These are phyloP conservation scores for Todiramphus saurophagus DNA, from an alignment of 2,113 vertebrate species.

Conservation along the genomic window DNA sequence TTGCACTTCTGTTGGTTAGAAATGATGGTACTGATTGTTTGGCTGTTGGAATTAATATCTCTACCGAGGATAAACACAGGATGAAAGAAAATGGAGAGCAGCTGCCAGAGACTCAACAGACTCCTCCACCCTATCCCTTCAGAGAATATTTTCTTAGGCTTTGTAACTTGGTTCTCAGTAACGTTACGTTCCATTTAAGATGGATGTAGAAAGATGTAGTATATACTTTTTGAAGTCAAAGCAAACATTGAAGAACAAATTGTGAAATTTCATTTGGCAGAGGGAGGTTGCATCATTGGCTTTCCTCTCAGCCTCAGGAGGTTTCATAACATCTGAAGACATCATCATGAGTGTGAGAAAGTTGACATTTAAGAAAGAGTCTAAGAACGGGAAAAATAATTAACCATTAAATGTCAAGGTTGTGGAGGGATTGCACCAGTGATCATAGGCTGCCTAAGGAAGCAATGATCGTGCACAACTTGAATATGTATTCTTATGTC, in stretches of 20 bases:
- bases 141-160: constrained; percentile 54
- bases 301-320: constrained; percentile 59
- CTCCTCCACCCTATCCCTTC: constrained; percentile 43
- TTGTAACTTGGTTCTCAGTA: constrained; percentile 7
- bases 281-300: constrained; percentile 56
- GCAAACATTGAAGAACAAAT: constrained; percentile 73
- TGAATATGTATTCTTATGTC: not conserved
- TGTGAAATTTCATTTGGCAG: constrained; percentile 71
- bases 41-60: not conserved
- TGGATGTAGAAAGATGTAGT: constrained; percentile 35
- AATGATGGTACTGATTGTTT: not conserved
- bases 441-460: not conserved
- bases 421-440: not conserved
- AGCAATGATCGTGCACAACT: not conserved
- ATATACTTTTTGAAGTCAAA: constrained; percentile 59
- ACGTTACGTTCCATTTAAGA: constrained; percentile 31
- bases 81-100: constrained; percentile 27
- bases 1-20: not conserved
- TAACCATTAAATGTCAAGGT: constrained; percentile 26
- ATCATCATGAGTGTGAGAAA: constrained; percentile 63
- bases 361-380: constrained; percentile 60
- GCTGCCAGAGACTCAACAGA: not conserved
- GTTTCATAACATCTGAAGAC: constrained; percentile 73
- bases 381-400: not conserved
- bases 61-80: constrained; percentile 27